phyloP scores from a whole-genome alignment of 2,888 invertebrate genomes.

The Liodrosophila aerea region DNA sequence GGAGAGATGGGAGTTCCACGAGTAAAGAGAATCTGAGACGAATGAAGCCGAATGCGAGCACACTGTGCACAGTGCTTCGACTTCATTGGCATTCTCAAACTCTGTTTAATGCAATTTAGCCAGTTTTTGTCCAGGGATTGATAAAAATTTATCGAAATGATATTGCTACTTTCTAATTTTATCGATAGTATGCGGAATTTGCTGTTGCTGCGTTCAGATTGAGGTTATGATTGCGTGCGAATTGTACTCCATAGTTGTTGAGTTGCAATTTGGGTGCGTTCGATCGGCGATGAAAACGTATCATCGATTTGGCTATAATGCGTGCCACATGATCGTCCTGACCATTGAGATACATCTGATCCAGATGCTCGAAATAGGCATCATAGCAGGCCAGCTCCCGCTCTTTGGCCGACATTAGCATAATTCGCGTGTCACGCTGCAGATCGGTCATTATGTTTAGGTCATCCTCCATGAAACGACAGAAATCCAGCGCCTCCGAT shows the following conservation, averaged over 20 bases:
- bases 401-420: conserved; percentile 17
- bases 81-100: too few relatives aligned
- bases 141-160: too few relatives aligned
- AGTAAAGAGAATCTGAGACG: too few relatives aligned
- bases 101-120: too few relatives aligned
- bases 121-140: too few relatives aligned
- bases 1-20: too few relatives aligned
- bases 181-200: too few relatives aligned
- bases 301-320: conserved; percentile 37
- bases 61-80: too few relatives aligned
- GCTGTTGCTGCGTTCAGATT: too few relatives aligned
- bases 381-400: conserved; percentile 32
- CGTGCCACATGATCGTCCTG: conserved; percentile 24
- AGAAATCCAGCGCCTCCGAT: conserved; percentile 23
- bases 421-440: conserved; percentile 5
- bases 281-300: conserved; percentile 18
- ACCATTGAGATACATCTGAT: conserved; percentile 35
- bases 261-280: conserved; percentile 8
- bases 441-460: conserved; percentile 35
- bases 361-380: conserved; percentile 41
- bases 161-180: too few relatives aligned
- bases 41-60: too few relatives aligned
- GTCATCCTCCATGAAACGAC: conserved; percentile 31
- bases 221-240: background rate
- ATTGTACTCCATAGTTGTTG: conserved; percentile 20